These are phyloP conservation scores for Drosophila santomea DNA, from an alignment of 1,140 invertebrate genomes.

Conservation along the genomic window DNA sequence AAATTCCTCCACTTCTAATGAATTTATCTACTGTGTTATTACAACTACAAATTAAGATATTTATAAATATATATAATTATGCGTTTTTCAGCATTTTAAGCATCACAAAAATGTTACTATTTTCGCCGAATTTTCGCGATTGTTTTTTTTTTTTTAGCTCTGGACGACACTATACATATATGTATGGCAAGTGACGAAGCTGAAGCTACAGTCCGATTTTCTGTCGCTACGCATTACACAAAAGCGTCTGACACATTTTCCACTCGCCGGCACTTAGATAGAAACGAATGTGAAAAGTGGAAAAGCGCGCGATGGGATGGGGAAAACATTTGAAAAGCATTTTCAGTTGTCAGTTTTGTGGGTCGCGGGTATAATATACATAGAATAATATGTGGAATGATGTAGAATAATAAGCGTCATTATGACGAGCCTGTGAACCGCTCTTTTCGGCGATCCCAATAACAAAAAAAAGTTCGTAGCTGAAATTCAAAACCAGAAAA, in stretches of 20 bases:
- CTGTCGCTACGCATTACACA: constrained; percentile 25
- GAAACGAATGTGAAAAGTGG: constrained; percentile 30
- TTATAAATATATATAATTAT: too few species aligned
- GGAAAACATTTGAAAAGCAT: constrained; percentile 46
- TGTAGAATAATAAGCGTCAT: constrained; percentile 38
- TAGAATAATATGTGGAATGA: constrained; percentile 11
- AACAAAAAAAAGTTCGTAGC: constrained; percentile 28
- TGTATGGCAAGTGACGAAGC: constrained; percentile 33
- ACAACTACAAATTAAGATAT: too few species aligned
- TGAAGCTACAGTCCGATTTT: background rate
- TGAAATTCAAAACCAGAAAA: constrained; percentile 73
- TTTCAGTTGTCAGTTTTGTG: constrained; percentile 54
- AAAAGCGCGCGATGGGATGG: background rate
- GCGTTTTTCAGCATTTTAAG: background rate
- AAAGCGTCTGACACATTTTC: constrained; percentile 46
- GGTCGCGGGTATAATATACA: constrained; percentile 18
- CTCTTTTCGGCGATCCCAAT: constrained; percentile 42
- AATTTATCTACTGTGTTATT: too few species aligned
- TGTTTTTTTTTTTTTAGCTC: background rate
- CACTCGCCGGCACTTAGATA: constrained; percentile 34
- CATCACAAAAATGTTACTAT: background rate
- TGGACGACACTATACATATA: constrained; percentile 27
- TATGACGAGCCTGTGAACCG: constrained; percentile 26
- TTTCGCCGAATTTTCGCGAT: constrained; percentile 20
- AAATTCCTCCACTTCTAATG: too few species aligned